Evolutionary conservation across 2,113 vertebrate genomes (phyloP), one percentile per base, ranked within the genome.

Genomic region (Callipepla squamata): DNA sequence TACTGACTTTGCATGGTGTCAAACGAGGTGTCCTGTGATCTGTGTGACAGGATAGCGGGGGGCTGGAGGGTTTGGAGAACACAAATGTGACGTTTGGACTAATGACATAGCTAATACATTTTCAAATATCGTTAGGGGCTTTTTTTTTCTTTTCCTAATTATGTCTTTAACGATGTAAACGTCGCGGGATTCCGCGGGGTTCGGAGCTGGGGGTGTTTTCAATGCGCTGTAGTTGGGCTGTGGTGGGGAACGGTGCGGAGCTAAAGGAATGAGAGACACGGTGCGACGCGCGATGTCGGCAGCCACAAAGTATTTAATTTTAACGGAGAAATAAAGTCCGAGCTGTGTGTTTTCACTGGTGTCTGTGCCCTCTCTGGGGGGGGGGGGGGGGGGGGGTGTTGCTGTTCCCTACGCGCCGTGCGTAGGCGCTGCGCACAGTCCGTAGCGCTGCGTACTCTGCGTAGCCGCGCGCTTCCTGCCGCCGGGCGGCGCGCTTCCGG

Each of bases 1-100:
- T 96, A 67, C 95, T 96, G 96, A 97, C 89, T 97, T 97, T 97
- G 97, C 97, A 97, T 98, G 97, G 97, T 97, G 82, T 96, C 96
- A 97, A 74, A 94, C 80, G 87, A 96, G 97, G 85, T 80, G 82
- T 97, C 97, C 97, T 97, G 97, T 97, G 79, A 83, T 95, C 93
- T 91, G 94, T 93, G 85, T 96, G 87, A 95, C 96, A 96, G 96
- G 69, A 38, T 28, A 3, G 61, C 6, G 25, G 45, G 75, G 78
- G 93, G 72, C 55, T 3, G 66, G 40, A 57, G 59, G 84, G 76
- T 90, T 89, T 81, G 91, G 95, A 92, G 87, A 94, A 85, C 93
- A 90, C 70, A 93, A 91, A 58, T 34, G 75, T 93, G 80, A 77
- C 82, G 80, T 96, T 90, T 76, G 94, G 93, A 96, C 85, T 92